Percentiles rank a stretch among this genome's conserved stretches.
phyloP scores from a whole-genome alignment of 1,140 invertebrate genomes.

The Solenopsis invicta region DNA sequence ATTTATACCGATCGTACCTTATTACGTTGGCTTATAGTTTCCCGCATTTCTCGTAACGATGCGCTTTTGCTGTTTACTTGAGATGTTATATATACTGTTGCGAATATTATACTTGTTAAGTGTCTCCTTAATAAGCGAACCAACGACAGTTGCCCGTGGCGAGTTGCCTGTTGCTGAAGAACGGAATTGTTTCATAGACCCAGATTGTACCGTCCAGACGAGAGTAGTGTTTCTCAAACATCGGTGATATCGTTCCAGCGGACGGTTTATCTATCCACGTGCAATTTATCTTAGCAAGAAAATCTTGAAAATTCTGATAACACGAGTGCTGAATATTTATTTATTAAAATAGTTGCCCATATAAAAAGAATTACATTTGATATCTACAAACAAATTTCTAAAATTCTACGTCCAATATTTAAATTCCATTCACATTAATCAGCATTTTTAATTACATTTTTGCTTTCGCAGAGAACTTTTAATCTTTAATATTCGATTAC shows the following conservation, averaged over 20 bases:
- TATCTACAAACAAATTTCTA: not conserved
- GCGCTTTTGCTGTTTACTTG: slow-evolving; percentile 57
- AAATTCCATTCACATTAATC: not conserved
- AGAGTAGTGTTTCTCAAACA: slow-evolving; percentile 61
- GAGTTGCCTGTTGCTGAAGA: slow-evolving; percentile 54
- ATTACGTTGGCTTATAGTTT: slow-evolving; percentile 52
- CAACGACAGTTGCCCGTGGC: slow-evolving; percentile 66
- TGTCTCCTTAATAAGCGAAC: slow-evolving; percentile 49
- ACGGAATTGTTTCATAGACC: slow-evolving; percentile 65
- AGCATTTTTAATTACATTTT: not conserved
- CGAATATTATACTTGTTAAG: slow-evolving; percentile 55
- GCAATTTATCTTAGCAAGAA: not conserved
- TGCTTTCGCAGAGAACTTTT: not conserved
- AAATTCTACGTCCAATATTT: not conserved
- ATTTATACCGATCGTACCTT: slow-evolving; percentile 43
- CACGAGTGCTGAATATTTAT: not conserved
- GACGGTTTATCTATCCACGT: slow-evolving; percentile 29
- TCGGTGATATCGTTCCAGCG: slow-evolving; percentile 41
- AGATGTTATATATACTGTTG: slow-evolving; percentile 63
- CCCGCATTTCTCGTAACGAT: slow-evolving; percentile 50
- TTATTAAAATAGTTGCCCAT: not conserved
- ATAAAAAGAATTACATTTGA: not conserved
- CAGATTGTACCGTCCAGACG: slow-evolving; percentile 71
- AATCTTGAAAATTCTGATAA: not conserved
- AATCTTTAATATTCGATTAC: not conserved